A percentile compares a stretch with the other conserved stretches of the same genome.
Conservation (phyloP, 2,888 invertebrate species). For the Stenoptilia bipunctidactyla region DNA sequence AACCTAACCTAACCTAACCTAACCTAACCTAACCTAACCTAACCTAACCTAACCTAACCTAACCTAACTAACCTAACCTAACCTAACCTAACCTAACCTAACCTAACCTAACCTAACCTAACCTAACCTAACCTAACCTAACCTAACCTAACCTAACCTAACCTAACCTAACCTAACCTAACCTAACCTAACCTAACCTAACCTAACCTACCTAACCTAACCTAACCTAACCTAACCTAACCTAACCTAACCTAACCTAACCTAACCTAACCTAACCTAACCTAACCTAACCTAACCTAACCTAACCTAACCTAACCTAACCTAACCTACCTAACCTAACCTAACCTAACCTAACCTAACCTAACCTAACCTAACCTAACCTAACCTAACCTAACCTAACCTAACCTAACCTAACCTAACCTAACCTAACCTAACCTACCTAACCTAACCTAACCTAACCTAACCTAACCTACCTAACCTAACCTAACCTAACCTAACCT, state of each 20-base stretch:
- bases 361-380: conserved; percentile 12
- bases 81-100: conserved; percentile 14
- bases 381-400: conserved; percentile 12
- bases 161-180: conserved; percentile 6
- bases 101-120: conserved; percentile 11
- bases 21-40: conserved; percentile 6
- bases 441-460: too few relatives aligned
- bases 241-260: conserved; percentile 11
- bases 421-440: too few relatives aligned
- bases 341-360: conserved; percentile 11
- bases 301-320: conserved; percentile 12
- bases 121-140: conserved; percentile 12
- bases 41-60: conserved; percentile 9
- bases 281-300: conserved; percentile 11
- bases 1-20: conserved; percentile 5
- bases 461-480: conserved; percentile 9
- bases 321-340: too few relatives aligned
- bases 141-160: conserved; percentile 9
- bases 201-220: too few relatives aligned
- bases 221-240: conserved; percentile 9
- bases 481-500: conserved; percentile 9
- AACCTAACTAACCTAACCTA: conserved; percentile 12
- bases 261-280: conserved; percentile 10
- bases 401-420: conserved; percentile 11
- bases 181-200: conserved; percentile 5